Base-by-base conservation (phyloP, 1,140 invertebrate species). In the Brachionus angularis region DNA sequence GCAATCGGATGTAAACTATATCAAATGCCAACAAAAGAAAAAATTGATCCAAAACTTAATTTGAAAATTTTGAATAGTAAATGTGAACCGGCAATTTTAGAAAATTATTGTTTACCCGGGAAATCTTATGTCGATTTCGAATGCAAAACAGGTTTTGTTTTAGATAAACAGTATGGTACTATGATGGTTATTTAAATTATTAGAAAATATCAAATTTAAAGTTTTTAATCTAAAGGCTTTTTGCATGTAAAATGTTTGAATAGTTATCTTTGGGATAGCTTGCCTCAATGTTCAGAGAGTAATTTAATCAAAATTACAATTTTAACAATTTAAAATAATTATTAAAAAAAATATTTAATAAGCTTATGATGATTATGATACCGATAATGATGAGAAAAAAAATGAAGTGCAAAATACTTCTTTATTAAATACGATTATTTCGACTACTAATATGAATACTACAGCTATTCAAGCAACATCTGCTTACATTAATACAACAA, bases 41-140 rank as follows among this genome's bases (percentile, higher is more conserved):
- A 16, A 42, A 3, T 44, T 25, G 8, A 44, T 44, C 36, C 12
- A 12, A 18, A 25, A 4, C 21, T n/a, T 5, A 29, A 67, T 29
- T 25, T 16, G 14, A 36, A 33, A 44, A 18, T 42, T n/a, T 5
- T 21, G 44, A 5, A 3, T 31, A 7, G 16, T 47, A 14, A 2
- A 31, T 67, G 62, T 49, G 62, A 67, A 12, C 62, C 62, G 14
- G 62, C 62, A 14, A 27, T 27, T 25, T 34, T 67, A 46, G 0
- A 27, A 21, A 33, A 33, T 5, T 50, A 67, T 67, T 67, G 62
- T 67, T 31, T 47, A 47, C 42, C 62, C n/a, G 62, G 29, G n/a
- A 67, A 16, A 14, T 67, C 62, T 36, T 31, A 47, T 67, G 62
- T 67, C 16, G 62, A 67, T 50, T 67, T 67, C 23, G 36, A 47